Base-by-base conservation (phyloP, 2,113 vertebrate species). In the Myotis lucifugus region DNA sequence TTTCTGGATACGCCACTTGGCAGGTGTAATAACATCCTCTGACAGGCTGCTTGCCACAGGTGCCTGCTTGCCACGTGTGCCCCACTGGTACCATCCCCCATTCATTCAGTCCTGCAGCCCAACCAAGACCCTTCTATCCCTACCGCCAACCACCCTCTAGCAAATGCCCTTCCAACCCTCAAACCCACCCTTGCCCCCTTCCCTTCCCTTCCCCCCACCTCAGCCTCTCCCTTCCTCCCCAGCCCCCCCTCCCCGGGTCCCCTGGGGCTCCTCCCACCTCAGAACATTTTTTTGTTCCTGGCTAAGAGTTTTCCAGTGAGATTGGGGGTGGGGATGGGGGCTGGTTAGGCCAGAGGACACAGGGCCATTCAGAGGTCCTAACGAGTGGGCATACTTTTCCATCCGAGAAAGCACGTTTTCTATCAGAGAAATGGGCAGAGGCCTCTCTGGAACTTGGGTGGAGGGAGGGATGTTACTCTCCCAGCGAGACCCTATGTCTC, bases 11-110 rank as follows among this genome's bases (percentile, higher is more conserved):
- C 29, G 29, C 88, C 66, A 73, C n/a, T 87, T 85, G 93, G 93
- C 93, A 97, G 93, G 93, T 97, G 95, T 95, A 94, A 72, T 59
- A 83, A 94, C 93, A 95, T 66, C 81, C 78, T 79, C 82, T 87
- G 94, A 95, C 88, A 90, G 90, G 96, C 92, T n/a, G 32, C 61
- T 91, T 84, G 87, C 95, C 96, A 97, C 96, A 97, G 97, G 94
- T 96, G 91, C 93, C 67, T 66, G 90, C 70, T 50, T 6, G 40
- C 50, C 94, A 95, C 56, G 87, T 96, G 96, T 12, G 13, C 12
- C 37, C 67, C 4, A 11, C 42, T 15, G 67, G 48, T 64, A 78
- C 61, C 77, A 42, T 37, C 85, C 84, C 84, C 67, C 79, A 42
- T 29, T 42, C 79, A 42, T 29, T 42, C 8, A 14, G n/a, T 59